Base-by-base conservation (phyloP, 2,888 invertebrate species). In the Volucella zonaria region DNA sequence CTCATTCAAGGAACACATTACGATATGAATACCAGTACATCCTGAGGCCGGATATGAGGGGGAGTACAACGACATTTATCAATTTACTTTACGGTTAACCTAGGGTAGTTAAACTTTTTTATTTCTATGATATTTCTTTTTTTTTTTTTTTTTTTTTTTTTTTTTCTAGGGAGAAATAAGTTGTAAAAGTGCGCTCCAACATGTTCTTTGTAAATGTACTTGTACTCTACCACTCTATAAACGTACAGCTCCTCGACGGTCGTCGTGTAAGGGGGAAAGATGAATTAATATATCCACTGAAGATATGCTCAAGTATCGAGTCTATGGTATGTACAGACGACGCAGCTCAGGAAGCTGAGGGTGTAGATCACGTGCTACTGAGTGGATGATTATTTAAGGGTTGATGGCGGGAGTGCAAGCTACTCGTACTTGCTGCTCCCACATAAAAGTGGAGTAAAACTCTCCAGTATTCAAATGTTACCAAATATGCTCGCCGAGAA, bases 341-440 rank as follows among this genome's bases (percentile, higher is more conserved):
- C n/a, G n/a, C n/a, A n/a, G n/a, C n/a, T n/a, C 80, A 71, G 80
- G 71, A 85, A 85, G 79, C 68, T 59, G 64, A 70, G 70, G 82
- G 79, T 31, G 71, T 85, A 85, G 70, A 85, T 85, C 83, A 85
- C 83, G 83, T 85, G 80, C 80, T 71, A 70, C 76, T 71, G 80
- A 75, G 75, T 79, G 79, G 82, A 79, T 79, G 83, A 76, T 85
- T 85, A 76, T 80, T 76, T 80, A 85, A 80, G 83, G 83, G 83
- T 85, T 80, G 75, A 56, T 70, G 79, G 59, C 49, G 68, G 51
- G 51, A 58, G 11, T 62, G 70, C 31, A 31, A 31, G 31, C 31
- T 31, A 18, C 18, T 18, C 18, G 18, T 18, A 31, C 31, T 31
- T 31, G 31, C 31, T 31, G 31, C 70, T 83, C 68, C 70, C 79